Conservation (phyloP, 2,113 vertebrate species). For the Nycticorax nycticorax region DNA sequence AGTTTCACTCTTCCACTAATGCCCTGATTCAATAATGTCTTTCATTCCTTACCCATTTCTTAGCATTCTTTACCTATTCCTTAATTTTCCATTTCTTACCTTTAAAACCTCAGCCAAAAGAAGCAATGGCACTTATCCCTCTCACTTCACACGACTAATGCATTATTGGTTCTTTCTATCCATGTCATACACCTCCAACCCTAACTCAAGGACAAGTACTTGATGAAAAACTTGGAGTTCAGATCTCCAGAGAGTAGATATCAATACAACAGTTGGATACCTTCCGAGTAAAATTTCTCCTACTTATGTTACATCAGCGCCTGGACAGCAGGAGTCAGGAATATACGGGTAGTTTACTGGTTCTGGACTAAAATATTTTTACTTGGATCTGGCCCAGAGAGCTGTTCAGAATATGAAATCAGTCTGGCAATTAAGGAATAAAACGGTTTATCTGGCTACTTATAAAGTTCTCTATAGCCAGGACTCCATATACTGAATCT, state of each 20-base stretch:
- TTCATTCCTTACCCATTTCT: background rate
- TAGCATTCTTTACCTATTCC: background rate
- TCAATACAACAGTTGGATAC: background rate
- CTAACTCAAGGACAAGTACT: background rate
- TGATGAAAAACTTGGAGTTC: background rate
- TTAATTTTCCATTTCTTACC: background rate
- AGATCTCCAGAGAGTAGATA: background rate
- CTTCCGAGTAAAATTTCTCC: background rate
- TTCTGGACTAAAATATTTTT: background rate
- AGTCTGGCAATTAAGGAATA: background rate
- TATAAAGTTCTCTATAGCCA: background rate
- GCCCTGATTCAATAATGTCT: background rate
- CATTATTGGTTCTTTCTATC: background rate
- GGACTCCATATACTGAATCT: background rate
- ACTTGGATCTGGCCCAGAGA: background rate
- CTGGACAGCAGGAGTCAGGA: background rate
- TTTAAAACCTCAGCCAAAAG: background rate
- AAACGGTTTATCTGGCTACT: background rate
- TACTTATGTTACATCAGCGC: background rate
- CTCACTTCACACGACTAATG: background rate
- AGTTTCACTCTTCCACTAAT: background rate
- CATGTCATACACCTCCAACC: background rate
- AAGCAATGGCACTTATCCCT: background rate
- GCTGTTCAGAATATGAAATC: background rate
- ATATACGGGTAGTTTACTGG: fast-evolving